Evolutionary conservation across 2,113 vertebrate species (phyloP).

Genomic region (Ammodramus savannarum): DNA sequence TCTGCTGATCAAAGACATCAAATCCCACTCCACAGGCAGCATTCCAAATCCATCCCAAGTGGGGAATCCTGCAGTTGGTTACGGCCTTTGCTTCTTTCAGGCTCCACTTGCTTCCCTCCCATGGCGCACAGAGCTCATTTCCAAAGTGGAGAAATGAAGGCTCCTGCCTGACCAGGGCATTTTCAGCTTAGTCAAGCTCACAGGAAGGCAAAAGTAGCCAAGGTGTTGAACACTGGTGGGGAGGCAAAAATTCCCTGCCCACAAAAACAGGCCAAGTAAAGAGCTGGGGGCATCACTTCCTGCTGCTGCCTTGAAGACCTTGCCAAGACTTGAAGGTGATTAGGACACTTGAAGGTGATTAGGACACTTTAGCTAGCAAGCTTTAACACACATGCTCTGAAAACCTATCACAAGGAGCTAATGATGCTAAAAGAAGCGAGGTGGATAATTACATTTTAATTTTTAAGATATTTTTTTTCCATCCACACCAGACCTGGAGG

Average conservation of each 20-base stretch:
- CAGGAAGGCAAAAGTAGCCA: neutral
- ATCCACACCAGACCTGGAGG: neutral
- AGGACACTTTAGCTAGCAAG: neutral
- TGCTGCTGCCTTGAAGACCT: neutral
- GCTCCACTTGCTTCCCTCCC: neutral
- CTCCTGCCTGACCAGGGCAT: neutral
- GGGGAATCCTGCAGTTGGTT: neutral
- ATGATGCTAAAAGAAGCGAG: accelerated
- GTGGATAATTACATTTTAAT: neutral
- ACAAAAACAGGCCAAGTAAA: neutral
- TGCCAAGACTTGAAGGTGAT: neutral
- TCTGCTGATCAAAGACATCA: neutral
- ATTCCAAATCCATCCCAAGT: neutral
- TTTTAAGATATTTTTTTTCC: neutral
- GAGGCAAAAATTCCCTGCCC: neutral
- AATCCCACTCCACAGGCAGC: neutral
- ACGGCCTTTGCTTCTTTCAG: neutral
- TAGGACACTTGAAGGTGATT: neutral
- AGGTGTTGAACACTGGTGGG: neutral
- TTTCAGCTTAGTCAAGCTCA: neutral
- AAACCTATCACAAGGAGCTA: neutral
- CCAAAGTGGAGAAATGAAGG: accelerated
- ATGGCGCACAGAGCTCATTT: neutral
- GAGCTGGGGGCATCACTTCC: neutral
- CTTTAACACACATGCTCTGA: neutral